Evolutionary conservation across 2,888 invertebrate species (phyloP), one percentile per base, ranked within the genome.

Genomic region (Eucriotettix oculatus): DNA sequence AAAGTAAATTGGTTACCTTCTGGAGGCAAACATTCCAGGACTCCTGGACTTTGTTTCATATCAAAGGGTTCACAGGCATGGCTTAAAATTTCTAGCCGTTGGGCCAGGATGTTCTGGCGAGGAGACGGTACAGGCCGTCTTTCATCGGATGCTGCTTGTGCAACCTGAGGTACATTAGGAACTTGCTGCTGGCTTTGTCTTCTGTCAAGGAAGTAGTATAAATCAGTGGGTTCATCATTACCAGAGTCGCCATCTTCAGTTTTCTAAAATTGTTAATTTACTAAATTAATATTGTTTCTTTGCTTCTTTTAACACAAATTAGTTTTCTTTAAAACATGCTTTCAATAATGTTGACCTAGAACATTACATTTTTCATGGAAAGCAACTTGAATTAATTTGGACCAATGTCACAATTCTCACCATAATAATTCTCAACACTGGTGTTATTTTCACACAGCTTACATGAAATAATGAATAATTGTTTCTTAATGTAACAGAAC

Each of bases 171-270:
- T 12, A 41, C 48, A 40, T 43, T 58, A n/a, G 58, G 57, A 71
- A 72, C 70, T 57, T 70, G 70, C 52, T 68, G 68, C 53, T 68
- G 70, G 66, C 71, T 71, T 3, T 69, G 71, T 41, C 79, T 72
- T 58, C 81, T 81, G 16, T 61, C 62, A 7, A 77, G 74, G 64
- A 76, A 78, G 63, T 77, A 82, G 67, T 77, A 80, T 57, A 81
- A 72, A 70, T 90, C 90, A 52, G 84, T 83, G 0, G 94, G 94
- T 71, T 96, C 95, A 71, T 96, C 96, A 71, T 93, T 96, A 0
- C 95, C 96, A 0, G 93, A 94, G 72, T 95, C 94, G 66, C 90
- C 90, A 67, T 91, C 92, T 68, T 93, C 93, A 9, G 87, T 86
- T 75, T 83, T 81, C 81, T 83, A 67, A 40, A 67, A 65, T 58